Percentiles rank a stretch among this genome's conserved stretches.
Conservation (phyloP, 2,888 invertebrate species). For the Eristalinus aeneus region DNA sequence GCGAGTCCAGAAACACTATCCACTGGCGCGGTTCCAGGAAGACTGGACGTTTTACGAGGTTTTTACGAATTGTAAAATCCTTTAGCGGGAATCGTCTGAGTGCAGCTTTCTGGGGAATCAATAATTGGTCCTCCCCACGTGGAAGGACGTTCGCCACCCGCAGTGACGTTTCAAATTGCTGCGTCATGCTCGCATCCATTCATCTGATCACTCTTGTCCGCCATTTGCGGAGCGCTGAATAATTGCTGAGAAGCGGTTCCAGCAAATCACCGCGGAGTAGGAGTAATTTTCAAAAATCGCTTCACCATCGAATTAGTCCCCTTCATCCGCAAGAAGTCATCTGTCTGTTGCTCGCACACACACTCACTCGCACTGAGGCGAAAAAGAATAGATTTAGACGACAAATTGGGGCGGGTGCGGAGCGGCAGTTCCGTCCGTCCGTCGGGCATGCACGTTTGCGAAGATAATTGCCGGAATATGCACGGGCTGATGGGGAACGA, state of each 20-base stretch:
- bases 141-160: slow-evolving; percentile 44
- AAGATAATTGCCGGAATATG: slow-evolving; percentile 69
- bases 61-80: slow-evolving; percentile 27
- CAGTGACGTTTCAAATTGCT: slow-evolving; percentile 68
- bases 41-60: slow-evolving; percentile 14
- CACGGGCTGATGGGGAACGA: slow-evolving; percentile 67
- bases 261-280: slow-evolving; percentile 66
- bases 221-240: slow-evolving; percentile 60
- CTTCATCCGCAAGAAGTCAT: slow-evolving; percentile 63
- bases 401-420: slow-evolving; percentile 58
- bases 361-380: background rate
- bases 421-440: slow-evolving; percentile 8
- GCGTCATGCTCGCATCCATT: slow-evolving; percentile 56
- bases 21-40: background rate
- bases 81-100: slow-evolving; percentile 4
- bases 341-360: slow-evolving; percentile 32
- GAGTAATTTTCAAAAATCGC: slow-evolving; percentile 69
- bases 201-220: slow-evolving; percentile 33
- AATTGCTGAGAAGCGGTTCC: slow-evolving; percentile 69
- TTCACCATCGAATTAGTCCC: slow-evolving; percentile 68
- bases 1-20: slow-evolving; percentile 36
- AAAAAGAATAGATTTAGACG: slow-evolving; percentile 60
- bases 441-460: slow-evolving; percentile 51
- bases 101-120: slow-evolving; percentile 2
- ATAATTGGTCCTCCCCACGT: slow-evolving; percentile 33